Evolutionary conservation across 2,888 invertebrate species (phyloP).

Genomic region (Formica aserva): DNA sequence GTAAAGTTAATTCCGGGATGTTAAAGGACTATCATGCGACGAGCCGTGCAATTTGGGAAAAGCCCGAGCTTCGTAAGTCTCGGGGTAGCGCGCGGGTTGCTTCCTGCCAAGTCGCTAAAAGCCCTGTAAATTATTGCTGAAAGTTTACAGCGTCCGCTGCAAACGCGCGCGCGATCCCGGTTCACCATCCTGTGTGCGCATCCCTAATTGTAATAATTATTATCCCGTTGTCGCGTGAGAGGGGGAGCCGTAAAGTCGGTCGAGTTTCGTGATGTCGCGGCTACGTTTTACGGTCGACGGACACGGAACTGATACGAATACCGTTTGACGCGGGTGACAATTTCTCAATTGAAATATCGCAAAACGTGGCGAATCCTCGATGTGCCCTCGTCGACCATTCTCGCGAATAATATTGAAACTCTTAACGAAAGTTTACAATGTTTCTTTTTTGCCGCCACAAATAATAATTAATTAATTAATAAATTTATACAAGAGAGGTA

Average conservation of each 20-base stretch:
- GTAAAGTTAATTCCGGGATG: conserved; percentile 35
- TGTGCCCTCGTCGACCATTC: not conserved
- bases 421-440: not conserved
- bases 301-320: conserved; percentile 66
- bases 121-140: conserved; percentile 74
- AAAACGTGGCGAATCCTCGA: not conserved
- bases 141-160: conserved; percentile 70
- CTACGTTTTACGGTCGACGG: conserved; percentile 71
- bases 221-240: conserved; percentile 73
- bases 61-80: conserved; percentile 47
- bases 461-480: conserved; percentile 4
- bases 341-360: conserved; percentile 47
- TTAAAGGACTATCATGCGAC: conserved; percentile 50
- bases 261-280: conserved; percentile 67
- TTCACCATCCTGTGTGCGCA: conserved; percentile 43
- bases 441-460: not conserved
- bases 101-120: conserved; percentile 68
- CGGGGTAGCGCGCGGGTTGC: conserved; percentile 40
- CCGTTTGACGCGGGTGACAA: conserved; percentile 57
- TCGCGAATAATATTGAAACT: not conserved
- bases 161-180: conserved; percentile 60
- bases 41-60: conserved; percentile 50
- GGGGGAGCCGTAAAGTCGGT: conserved; percentile 55
- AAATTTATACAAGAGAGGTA: not conserved
- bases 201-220: conserved; percentile 79